Conservation (phyloP, 2,888 invertebrate species). For the Nemotelus pantherinus region DNA sequence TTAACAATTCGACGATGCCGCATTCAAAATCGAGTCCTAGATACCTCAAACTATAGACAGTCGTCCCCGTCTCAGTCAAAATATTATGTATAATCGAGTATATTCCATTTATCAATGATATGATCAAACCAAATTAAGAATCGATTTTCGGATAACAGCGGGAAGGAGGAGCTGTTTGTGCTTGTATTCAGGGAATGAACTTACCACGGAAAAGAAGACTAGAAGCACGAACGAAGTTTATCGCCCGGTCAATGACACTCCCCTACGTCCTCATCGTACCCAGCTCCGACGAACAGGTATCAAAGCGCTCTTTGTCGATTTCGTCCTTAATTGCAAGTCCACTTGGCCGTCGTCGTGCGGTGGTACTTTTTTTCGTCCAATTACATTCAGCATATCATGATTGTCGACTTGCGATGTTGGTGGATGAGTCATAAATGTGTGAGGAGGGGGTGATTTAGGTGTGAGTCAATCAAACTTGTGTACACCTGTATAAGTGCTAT, state of each 20-base stretch:
- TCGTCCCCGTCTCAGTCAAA: background rate
- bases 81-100: background rate
- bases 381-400: conserved; percentile 2
- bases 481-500: no score
- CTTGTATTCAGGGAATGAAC: background rate
- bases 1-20: no score
- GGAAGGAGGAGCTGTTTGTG: background rate
- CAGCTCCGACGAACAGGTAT: background rate
- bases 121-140: conserved; percentile 17
- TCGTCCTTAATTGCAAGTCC: conserved; percentile 19
- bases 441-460: no score
- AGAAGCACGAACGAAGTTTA: background rate
- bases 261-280: background rate
- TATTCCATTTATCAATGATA: conserved; percentile 2
- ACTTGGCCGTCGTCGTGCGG: conserved; percentile 1
- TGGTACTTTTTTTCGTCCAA: background rate
- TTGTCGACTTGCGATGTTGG: background rate
- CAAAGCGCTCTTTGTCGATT: background rate
- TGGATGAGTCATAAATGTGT: no score
- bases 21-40: conserved; percentile 5
- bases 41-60: background rate
- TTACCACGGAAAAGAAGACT: background rate
- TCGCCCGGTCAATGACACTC: conserved; percentile 26
- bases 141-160: background rate
- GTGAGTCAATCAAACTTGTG: no score